Percentiles rank a stretch among this genome's conserved stretches.
Conservation (phyloP, 2,888 invertebrate species). For the Pristionchus entomophagus region DNA sequence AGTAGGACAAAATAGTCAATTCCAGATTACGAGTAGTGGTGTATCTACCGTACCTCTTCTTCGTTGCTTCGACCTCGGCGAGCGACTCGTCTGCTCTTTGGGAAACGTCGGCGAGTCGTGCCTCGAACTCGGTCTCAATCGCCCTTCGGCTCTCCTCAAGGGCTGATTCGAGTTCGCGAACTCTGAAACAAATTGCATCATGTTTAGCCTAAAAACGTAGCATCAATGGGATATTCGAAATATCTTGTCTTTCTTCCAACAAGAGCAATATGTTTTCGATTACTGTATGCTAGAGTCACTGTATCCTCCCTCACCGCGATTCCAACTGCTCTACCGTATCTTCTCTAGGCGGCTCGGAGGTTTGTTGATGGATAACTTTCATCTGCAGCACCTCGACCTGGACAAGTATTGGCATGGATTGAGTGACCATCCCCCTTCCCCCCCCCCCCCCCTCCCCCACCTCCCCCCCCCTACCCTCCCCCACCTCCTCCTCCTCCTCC, state of each 20-base stretch:
- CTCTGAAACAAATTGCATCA: background rate
- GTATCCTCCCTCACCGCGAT: slow-evolving; percentile 1
- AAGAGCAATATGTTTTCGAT: background rate
- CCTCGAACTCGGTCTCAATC: slow-evolving; percentile 8
- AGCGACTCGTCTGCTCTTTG: slow-evolving; percentile 5
- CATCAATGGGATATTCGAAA: no score
- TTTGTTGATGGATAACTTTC: background rate
- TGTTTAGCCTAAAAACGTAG: background rate
- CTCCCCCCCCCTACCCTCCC: background rate
- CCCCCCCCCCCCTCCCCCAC: background rate
- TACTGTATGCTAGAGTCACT: no score
- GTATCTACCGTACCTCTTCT: slow-evolving; percentile 24
- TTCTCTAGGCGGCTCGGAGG: background rate
- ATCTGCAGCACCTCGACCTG: background rate
- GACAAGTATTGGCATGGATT: no score
- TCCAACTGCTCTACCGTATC: slow-evolving; percentile 24
- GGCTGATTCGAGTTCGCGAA: background rate
- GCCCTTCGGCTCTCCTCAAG: background rate
- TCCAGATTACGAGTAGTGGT: background rate
- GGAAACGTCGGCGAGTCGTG: slow-evolving; percentile 24
- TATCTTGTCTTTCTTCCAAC: background rate
- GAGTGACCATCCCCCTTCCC: background rate
- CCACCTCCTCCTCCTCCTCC: no score
- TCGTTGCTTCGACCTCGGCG: background rate
- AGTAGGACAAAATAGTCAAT: background rate